phyloP scores from a whole-genome alignment of 2,888 invertebrate genomes.

The Dynastes grantii region DNA sequence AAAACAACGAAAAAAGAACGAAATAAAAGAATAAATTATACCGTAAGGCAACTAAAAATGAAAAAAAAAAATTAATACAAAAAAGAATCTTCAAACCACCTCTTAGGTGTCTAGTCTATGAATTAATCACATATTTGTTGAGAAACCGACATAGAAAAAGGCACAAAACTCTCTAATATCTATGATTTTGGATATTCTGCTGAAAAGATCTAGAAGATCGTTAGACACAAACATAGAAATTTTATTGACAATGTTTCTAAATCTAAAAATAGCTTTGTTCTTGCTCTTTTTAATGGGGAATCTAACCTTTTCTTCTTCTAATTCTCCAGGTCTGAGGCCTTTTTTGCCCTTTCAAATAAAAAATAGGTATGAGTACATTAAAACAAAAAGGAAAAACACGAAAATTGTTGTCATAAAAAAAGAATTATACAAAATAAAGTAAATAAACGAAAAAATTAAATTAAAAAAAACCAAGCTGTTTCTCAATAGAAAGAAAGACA shows the following conservation, averaged over 20 bases:
- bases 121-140: slow-evolving; percentile 50
- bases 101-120: slow-evolving; percentile 27
- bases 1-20: slow-evolving; percentile 49
- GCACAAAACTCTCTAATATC: slow-evolving; percentile 50
- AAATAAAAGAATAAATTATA: slow-evolving; percentile 49
- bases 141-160: slow-evolving; percentile 48
- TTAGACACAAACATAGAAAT: slow-evolving; percentile 69
- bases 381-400: neutral
- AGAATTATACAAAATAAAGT: slow-evolving; percentile 4
- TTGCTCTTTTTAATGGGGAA: slow-evolving; percentile 47
- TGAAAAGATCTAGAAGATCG: slow-evolving; percentile 57
- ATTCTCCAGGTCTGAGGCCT: slow-evolving; percentile 85
- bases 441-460: slow-evolving; percentile 55
- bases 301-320: slow-evolving; percentile 66
- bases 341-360: slow-evolving; percentile 78
- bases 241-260: slow-evolving; percentile 58
- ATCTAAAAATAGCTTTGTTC: slow-evolving; percentile 48
- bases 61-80: slow-evolving; percentile 40
- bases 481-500: slow-evolving; percentile 60
- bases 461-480: slow-evolving; percentile 48
- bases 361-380: slow-evolving; percentile 56
- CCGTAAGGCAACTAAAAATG: slow-evolving; percentile 48
- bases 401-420: slow-evolving; percentile 14
- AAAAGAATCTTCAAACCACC: slow-evolving; percentile 21
- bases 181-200: slow-evolving; percentile 22